phyloP scores from a whole-genome alignment of 2,797 vertebrate genomes.

The Euthynnus affinis region DNA sequence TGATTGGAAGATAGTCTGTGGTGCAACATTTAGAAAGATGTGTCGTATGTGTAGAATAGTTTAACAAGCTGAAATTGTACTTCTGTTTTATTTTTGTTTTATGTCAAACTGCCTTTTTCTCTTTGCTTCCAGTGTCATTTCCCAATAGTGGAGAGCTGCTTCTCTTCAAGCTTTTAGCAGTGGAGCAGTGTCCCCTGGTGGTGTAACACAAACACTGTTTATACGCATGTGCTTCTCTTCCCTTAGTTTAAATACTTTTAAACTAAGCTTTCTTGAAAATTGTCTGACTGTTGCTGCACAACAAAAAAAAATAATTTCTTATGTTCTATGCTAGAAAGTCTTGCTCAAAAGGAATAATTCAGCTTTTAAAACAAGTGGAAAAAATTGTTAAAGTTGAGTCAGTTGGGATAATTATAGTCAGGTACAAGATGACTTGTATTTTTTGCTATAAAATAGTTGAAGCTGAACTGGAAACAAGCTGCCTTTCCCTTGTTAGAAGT shows the following conservation, averaged over 20 bases:
- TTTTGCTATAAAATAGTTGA: not conserved
- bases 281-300: not conserved
- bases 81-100: not conserved
- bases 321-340: not conserved
- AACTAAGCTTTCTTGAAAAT: not conserved
- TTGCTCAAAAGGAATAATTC: not conserved
- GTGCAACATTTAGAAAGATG: no score
- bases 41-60: not conserved
- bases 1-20: not conserved
- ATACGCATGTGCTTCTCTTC: not conserved
- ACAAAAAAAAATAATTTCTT: not conserved
- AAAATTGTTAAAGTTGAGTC: not conserved
- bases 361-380: not conserved
- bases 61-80: not conserved
- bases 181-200: conserved; percentile 75
- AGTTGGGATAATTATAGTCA: not conserved
- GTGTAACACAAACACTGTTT: conserved; percentile 8
- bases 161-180: conserved; percentile 3
- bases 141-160: not conserved
- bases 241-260: not conserved
- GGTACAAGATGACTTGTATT: not conserved
- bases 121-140: not conserved
- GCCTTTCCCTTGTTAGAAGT: not conserved
- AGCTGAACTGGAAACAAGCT: not conserved
- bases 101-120: not conserved